Evolutionary conservation across 2,888 invertebrate species (phyloP), one percentile per base, ranked within the genome.

Genomic region (Melinopterus prodromus): DNA sequence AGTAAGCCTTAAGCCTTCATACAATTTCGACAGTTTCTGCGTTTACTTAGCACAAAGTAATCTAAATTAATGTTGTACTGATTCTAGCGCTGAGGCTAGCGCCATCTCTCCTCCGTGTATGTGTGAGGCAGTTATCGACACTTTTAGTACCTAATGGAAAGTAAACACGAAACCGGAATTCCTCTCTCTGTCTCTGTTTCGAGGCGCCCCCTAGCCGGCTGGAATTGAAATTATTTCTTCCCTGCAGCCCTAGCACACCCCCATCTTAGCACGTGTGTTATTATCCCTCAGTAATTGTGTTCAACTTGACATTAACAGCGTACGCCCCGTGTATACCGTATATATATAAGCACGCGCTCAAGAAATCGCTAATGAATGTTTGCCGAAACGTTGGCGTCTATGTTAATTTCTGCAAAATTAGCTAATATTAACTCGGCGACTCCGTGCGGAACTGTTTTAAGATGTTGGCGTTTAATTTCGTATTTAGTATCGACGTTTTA

Each of bases 101-200:
- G 53, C 53, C 53, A 53, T 53, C 53, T 53, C 53, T 12, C 12
- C 53, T 7, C 53, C 1, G 53, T 53, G 53, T 53, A 12, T 53
- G 53, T 53, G 12, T 53, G 53, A 53, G 53, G 53, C 53, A 53
- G 86, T 86, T 87, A 88, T 87, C 88, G 88, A 87, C 88, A 88
- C 88, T 88, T 87, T 87, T 87, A 88, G 86, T 85, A 87, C 86
- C 86, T 88, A 88, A 88, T 88, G 88, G 87, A 88, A 88, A 88
- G 88, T 87, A 88, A 88, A 88, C 88, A 88, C 86, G 85, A 86
- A 86, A 85, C 85, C 85, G 86, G 86, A 87, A 86, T 85, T 85
- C 85, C 53, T 53, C 53, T 53, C 53, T 53, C 53, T 53, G 53
- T 53, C 53, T 12, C 53, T 53, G 53, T 53, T 26, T 53, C 53